Base-by-base conservation (phyloP, 2,113 vertebrate species). In the Cyphomyrus discorhynchus region DNA sequence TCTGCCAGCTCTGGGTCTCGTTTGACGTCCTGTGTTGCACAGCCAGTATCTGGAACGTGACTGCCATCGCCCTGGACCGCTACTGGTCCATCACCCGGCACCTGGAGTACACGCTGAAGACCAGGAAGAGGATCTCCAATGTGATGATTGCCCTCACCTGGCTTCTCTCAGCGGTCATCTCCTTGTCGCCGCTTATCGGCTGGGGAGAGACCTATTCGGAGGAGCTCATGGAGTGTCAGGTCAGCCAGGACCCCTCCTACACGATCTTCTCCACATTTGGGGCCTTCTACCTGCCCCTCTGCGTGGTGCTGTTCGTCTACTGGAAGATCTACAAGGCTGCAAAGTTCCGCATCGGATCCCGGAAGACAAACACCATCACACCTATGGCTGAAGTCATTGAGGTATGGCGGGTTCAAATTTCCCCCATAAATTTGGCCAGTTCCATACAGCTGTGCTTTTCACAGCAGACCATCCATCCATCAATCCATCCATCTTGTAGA, bases 11-110 rank as follows among this genome's bases (percentile, higher is more conserved):
- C 58, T 99, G 98, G 98, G 95, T 99, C 91, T 97, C 97, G 11
- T 98, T 97, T 0, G 98, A 99, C 0, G 98, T 99, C 85, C 96
- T 99, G 47, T 99, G 98, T 94, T 99, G 98, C 95, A 99, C 98
- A 0, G 98, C 98, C 92, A 99, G 98, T 95, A 99, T 99, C 95
- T 99, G 98, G 98, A 99, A 98, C 0, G 98, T 99, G 93, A 98
- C 97, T 0, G 98, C 98, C 93, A 99, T 99, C 0, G 98, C 98
- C 0, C 94, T 99, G 4, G 98, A 99, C 93, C 97, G 98, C 91
- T 99, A 99, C 95, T 99, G 98, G 98, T 99, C 98, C 92, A 97
- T 99, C 95, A 98, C 97, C 0, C 95, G 97, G 3, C 98, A 99
- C 92, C 93, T 99, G 93, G 96, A 99, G 90, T 99, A 99, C 95